These are phyloP conservation scores for Melanargia galathea DNA, from an alignment of 2,888 invertebrate species.

Conservation along the genomic window DNA sequence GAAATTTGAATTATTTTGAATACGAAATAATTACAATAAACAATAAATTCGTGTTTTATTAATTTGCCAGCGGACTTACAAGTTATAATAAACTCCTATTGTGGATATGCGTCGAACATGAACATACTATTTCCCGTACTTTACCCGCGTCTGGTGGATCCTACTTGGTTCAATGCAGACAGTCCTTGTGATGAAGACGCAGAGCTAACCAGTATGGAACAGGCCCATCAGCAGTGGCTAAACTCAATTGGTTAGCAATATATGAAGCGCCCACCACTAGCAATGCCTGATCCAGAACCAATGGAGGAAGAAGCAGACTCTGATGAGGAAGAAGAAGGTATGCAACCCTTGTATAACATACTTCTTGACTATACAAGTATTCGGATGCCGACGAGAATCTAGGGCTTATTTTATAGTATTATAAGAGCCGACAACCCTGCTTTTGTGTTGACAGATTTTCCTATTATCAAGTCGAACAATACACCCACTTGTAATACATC, in stretches of 20 bases:
- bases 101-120: constrained; percentile 51
- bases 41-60: too few species aligned
- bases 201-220: constrained; percentile 83
- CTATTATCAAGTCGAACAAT: constrained; percentile 73
- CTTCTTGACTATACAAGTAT: constrained; percentile 9
- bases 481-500: constrained; percentile 45
- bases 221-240: constrained; percentile 83
- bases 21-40: too few species aligned
- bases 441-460: constrained; percentile 77
- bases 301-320: constrained; percentile 82
- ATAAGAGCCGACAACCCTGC: constrained; percentile 28
- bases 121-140: constrained; percentile 83
- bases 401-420: constrained; percentile 8
- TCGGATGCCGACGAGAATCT: background rate
- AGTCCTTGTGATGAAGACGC: constrained; percentile 85
- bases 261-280: constrained; percentile 76
- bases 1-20: too few species aligned
- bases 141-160: constrained; percentile 82
- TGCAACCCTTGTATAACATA: background rate
- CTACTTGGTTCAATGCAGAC: constrained; percentile 86
- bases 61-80: too few species aligned
- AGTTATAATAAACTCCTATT: too few species aligned
- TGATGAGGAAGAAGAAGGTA: constrained; percentile 83
- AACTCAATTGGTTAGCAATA: constrained; percentile 77
- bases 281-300: constrained; percentile 79